A percentile compares a stretch with the other conserved stretches of the same genome.
These are phyloP conservation scores for Sepioteuthis lessoniana DNA, from an alignment of 2,888 invertebrate genomes.

Conservation along the genomic window DNA sequence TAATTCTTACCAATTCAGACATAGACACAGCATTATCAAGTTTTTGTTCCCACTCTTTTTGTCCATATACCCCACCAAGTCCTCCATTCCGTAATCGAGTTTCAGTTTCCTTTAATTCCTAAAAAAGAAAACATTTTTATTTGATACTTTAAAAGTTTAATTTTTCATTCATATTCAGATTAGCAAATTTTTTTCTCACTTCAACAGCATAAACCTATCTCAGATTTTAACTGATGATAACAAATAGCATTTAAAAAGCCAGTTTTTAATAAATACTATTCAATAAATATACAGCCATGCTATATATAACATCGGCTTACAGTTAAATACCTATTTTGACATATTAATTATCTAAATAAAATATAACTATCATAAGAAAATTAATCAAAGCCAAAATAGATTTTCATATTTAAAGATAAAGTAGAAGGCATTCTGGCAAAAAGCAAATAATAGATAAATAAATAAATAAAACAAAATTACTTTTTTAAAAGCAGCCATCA, in stretches of 20 bases:
- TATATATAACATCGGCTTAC: no score
- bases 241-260: neutral
- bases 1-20: slow-evolving; percentile 64
- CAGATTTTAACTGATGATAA: neutral
- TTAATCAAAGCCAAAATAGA: neutral
- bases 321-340: neutral
- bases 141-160: neutral
- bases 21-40: slow-evolving; percentile 66
- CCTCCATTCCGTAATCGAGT: slow-evolving; percentile 72
- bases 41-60: slow-evolving; percentile 67
- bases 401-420: neutral
- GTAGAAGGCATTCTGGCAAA: no score
- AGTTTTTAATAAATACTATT: neutral
- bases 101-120: slow-evolving; percentile 73
- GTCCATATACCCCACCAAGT: slow-evolving; percentile 74
- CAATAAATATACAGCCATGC: neutral
- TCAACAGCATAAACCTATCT: neutral
- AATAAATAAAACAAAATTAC: slow-evolving; percentile 52
- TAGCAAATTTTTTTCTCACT: no score
- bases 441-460: no score
- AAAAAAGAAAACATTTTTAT: neutral
- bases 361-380: neutral
- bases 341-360: neutral
- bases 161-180: neutral
- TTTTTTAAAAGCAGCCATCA: slow-evolving; percentile 63